Evolutionary conservation across 2,797 vertebrate genomes (phyloP).

Genomic region (Channallabes apus): DNA sequence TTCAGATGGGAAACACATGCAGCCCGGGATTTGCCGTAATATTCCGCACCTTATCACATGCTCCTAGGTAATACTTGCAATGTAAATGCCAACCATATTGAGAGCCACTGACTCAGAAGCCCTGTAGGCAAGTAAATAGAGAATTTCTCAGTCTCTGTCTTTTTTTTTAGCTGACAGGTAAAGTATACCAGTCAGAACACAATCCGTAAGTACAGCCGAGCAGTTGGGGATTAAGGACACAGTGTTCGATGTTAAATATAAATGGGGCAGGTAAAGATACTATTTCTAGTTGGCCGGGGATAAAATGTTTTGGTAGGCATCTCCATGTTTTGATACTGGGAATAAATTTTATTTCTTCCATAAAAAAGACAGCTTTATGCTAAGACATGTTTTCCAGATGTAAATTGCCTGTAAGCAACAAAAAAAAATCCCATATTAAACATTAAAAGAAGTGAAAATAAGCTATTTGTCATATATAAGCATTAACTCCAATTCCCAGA

Average conservation of each 20-base stretch:
- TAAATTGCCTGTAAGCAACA: neutral
- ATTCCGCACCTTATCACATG: slow-evolving; percentile 2
- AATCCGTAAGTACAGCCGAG: neutral
- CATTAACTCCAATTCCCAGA: no score
- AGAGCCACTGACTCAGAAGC: neutral
- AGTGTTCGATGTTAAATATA: neutral
- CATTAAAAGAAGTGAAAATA: neutral
- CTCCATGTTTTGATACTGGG: neutral
- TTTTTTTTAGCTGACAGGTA: slow-evolving; percentile 10
- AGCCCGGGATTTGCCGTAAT: slow-evolving; percentile 4
- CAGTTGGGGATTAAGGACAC: neutral
- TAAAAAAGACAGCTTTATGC: neutral
- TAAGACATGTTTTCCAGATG: neutral
- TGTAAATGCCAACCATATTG: slow-evolving; percentile 20
- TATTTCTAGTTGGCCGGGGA: neutral
- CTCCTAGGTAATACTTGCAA: slow-evolving; percentile 9
- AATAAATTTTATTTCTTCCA: neutral
- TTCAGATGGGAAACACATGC: slow-evolving; percentile 6
- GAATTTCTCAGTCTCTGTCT: neutral
- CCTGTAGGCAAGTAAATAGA: neutral
- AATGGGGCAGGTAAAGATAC: neutral
- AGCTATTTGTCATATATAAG: no score
- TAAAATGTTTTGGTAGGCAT: neutral
- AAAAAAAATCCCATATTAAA: neutral
- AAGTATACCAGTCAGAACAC: neutral